Evolutionary conservation across 2,888 invertebrate species (phyloP).

Genomic region (Xestoiulus laeticollis): DNA sequence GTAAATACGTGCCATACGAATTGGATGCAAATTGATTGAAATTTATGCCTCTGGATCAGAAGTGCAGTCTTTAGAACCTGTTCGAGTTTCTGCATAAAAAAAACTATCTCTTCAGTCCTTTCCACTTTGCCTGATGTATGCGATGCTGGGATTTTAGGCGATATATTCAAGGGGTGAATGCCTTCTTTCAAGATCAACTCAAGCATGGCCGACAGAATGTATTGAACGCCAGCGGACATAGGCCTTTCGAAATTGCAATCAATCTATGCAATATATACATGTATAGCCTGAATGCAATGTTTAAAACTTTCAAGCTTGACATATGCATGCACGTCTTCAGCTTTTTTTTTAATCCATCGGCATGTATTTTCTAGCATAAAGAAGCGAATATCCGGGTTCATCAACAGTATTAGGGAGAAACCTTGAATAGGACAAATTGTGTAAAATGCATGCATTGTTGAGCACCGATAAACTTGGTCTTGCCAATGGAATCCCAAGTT

Average conservation of each 20-base stretch:
- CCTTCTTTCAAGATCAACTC: slow-evolving; percentile 23
- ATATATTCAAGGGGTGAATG: slow-evolving; percentile 5
- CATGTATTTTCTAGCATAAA: background rate
- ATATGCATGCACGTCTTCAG: background rate
- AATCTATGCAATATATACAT: slow-evolving; percentile 3
- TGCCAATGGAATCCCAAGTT: background rate
- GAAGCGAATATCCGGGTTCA: slow-evolving; percentile 15
- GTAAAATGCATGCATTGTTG: slow-evolving; percentile 28
- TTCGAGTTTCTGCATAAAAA: background rate
- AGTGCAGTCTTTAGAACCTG: slow-evolving; percentile 37
- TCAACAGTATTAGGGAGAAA: slow-evolving; percentile 23
- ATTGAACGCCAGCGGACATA: slow-evolving; percentile 1
- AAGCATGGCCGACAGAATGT: slow-evolving; percentile 22
- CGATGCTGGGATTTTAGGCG: background rate
- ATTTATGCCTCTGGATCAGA: background rate
- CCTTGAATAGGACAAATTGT: slow-evolving; percentile 12
- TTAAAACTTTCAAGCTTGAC: background rate
- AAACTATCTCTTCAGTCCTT: background rate
- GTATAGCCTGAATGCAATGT: background rate
- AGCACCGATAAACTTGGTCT: background rate
- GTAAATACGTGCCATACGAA: background rate
- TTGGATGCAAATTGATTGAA: slow-evolving; percentile 29
- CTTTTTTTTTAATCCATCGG: background rate
- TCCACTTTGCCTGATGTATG: slow-evolving; percentile 2
- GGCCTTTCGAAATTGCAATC: background rate